These are phyloP conservation scores for Aspidiotus destructor DNA, from an alignment of 2,888 invertebrate genomes.

Conservation along the genomic window DNA sequence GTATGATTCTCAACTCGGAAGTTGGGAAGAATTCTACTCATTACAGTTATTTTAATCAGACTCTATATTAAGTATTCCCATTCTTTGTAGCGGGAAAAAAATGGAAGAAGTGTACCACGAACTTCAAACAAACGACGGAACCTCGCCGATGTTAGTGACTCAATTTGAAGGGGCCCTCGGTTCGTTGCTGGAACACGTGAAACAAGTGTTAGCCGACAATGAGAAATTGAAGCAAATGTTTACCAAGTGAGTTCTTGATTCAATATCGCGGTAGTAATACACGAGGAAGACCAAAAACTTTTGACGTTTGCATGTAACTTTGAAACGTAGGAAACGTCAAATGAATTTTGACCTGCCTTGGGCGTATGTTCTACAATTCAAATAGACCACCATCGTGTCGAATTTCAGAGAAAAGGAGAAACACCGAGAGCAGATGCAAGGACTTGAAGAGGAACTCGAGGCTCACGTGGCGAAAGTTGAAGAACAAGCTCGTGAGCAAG, in stretches of 20 bases:
- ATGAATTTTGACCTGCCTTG: too few relatives aligned
- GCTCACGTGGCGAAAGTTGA: conserved; percentile 48
- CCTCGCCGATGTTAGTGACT: conserved; percentile 43
- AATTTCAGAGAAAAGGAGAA: conserved; percentile 45
- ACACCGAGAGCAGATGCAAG: conserved; percentile 46
- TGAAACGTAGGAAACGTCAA: too few relatives aligned
- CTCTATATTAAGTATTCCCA: too few relatives aligned
- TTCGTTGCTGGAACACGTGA: conserved; percentile 47
- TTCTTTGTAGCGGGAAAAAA: conserved; percentile 44
- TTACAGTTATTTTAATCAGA: too few relatives aligned
- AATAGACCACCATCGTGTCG: not conserved
- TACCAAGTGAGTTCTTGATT: conserved; percentile 42
- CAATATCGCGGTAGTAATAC: too few relatives aligned
- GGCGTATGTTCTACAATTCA: too few relatives aligned
- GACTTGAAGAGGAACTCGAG: conserved; percentile 51
- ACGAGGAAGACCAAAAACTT: too few relatives aligned
- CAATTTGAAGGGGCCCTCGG: conserved; percentile 48
- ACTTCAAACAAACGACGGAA: conserved; percentile 43
- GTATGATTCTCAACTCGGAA: too few relatives aligned
- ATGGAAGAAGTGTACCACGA: conserved; percentile 48
- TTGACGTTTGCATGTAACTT: too few relatives aligned
- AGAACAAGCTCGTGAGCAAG: conserved; percentile 43
- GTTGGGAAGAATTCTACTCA: too few relatives aligned
- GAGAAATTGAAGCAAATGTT: conserved; percentile 47
- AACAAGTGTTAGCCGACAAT: conserved; percentile 47